Conservation (phyloP, 2,888 invertebrate genomes). For the Oegoconia quadripuncta region DNA sequence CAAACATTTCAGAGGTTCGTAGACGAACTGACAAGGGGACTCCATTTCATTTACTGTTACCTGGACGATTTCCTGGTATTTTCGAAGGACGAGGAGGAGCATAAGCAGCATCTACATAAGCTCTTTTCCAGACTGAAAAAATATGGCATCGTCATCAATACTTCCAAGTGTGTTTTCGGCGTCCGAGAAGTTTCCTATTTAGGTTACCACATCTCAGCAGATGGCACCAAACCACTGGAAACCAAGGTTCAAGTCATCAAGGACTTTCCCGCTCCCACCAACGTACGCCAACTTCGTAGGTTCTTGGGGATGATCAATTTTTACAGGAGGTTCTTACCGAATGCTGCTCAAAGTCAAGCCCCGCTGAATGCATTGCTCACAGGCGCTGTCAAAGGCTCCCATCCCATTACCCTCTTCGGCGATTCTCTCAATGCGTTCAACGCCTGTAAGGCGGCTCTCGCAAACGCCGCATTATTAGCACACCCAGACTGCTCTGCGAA, state of each 20-base stretch:
- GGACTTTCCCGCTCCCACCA: constrained; percentile 23
- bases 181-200: constrained; percentile 22
- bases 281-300: constrained; percentile 19
- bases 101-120: constrained; percentile 22
- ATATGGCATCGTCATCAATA: constrained; percentile 24
- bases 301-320: constrained; percentile 33
- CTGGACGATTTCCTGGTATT: constrained; percentile 39
- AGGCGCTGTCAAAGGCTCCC: constrained; percentile 29
- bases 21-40: constrained; percentile 26
- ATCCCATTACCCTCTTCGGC: constrained; percentile 21
- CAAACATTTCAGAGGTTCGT: constrained; percentile 51
- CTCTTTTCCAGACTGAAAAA: constrained; percentile 21
- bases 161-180: constrained; percentile 27
- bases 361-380: constrained; percentile 32
- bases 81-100: constrained; percentile 19
- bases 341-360: constrained; percentile 36
- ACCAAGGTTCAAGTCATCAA: constrained; percentile 30
- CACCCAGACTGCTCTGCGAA: constrained; percentile 29
- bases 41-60: constrained; percentile 28
- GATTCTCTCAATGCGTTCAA: constrained; percentile 26
- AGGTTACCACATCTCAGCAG: constrained; percentile 20
- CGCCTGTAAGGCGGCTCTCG: constrained; percentile 28
- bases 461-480: constrained; percentile 32
- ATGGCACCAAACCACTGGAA: constrained; percentile 34
- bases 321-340: constrained; percentile 35